These are phyloP conservation scores for Agriopis aurantiaria DNA, from an alignment of 2,888 invertebrate species.

Conservation along the genomic window DNA sequence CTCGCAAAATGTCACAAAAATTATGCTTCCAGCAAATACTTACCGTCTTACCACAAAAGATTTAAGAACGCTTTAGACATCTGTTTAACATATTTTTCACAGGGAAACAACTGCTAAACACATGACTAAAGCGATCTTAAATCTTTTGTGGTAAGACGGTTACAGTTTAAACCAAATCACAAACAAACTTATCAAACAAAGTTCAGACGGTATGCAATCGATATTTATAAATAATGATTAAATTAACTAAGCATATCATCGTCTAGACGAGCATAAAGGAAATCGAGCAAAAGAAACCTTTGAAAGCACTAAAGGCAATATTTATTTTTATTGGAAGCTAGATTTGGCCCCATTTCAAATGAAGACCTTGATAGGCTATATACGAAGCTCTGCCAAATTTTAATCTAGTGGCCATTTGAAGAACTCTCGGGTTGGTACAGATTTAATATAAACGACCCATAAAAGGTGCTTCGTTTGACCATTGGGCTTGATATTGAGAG, in stretches of 20 bases:
- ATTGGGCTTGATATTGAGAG: background rate
- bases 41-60: no score
- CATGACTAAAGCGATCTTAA: no score
- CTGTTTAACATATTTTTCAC: no score
- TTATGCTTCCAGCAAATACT: background rate
- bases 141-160: no score
- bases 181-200: constrained; percentile 10
- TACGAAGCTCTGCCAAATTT: constrained; percentile 26
- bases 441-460: constrained; percentile 17
- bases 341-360: constrained; percentile 21
- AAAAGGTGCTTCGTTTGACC: constrained; percentile 16
- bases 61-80: no score
- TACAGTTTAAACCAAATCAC: constrained; percentile 9
- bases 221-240: constrained; percentile 16
- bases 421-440: constrained; percentile 1
- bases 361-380: constrained; percentile 16
- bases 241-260: constrained; percentile 20
- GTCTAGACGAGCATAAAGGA: constrained; percentile 21
- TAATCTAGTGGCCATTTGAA: constrained; percentile 16
- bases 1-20: background rate
- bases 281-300: constrained; percentile 6
- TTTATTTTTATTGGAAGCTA: constrained; percentile 18
- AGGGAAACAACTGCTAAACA: no score
- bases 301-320: constrained; percentile 5
- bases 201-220: constrained; percentile 11